Evolutionary conservation across 2,797 vertebrate genomes (phyloP).

Genomic region (Anguilla anguilla): DNA sequence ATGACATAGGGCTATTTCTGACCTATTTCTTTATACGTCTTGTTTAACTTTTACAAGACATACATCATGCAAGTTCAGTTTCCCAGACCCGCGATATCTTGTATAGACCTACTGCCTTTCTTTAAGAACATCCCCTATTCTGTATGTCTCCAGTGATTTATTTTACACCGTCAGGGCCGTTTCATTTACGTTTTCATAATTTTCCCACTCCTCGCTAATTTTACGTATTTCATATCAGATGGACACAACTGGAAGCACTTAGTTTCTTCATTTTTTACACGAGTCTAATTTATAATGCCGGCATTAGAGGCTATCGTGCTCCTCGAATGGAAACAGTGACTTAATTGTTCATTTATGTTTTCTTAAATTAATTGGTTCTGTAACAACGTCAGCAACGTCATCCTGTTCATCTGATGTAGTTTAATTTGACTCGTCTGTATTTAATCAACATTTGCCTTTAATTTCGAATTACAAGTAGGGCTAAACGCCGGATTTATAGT

Average conservation of each 20-base stretch:
- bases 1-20: too few relatives aligned
- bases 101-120: not conserved
- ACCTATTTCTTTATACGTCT: too few relatives aligned
- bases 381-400: not conserved
- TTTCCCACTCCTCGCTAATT: too few relatives aligned
- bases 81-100: not conserved
- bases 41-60: not conserved
- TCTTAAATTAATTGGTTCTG: not conserved
- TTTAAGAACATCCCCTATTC: not conserved
- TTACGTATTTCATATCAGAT: too few relatives aligned
- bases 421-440: not conserved
- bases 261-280: too few relatives aligned
- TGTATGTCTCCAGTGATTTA: not conserved
- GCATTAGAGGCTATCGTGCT: too few relatives aligned
- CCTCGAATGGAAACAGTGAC: not conserved
- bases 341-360: not conserved
- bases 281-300: too few relatives aligned
- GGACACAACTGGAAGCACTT: too few relatives aligned
- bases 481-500: too few relatives aligned
- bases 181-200: not conserved
- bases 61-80: not conserved
- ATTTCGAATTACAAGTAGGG: too few relatives aligned
- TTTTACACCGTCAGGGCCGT: too few relatives aligned
- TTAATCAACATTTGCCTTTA: too few relatives aligned
- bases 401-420: not conserved